Conservation (phyloP, 2,888 invertebrate species). For the Eupithecia subumbrata region DNA sequence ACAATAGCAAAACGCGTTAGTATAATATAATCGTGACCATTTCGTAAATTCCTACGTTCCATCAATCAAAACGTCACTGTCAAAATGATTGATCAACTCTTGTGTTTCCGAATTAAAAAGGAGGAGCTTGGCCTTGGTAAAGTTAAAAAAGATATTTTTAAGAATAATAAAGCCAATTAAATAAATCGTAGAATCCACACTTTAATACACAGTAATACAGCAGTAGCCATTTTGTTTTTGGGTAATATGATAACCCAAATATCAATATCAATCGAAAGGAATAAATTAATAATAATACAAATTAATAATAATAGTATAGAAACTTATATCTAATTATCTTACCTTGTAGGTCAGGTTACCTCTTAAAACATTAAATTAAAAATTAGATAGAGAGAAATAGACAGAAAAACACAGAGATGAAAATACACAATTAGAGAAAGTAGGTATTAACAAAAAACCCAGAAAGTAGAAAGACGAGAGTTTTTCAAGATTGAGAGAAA, state of each 20-base stretch:
- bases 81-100: conserved; percentile 27
- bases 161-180: background rate
- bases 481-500: background rate
- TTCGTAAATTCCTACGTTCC: background rate
- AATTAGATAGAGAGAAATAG: background rate
- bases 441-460: background rate
- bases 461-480: background rate
- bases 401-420: background rate
- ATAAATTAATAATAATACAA: background rate
- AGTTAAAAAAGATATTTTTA: background rate
- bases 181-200: background rate
- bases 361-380: background rate
- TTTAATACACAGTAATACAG: background rate
- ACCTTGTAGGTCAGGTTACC: conserved; percentile 3
- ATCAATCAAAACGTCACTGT: conserved; percentile 31
- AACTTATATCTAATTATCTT: background rate
- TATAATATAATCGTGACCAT: background rate
- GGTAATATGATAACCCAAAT: background rate
- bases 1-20: background rate
- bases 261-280: background rate
- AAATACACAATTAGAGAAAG: background rate
- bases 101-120: background rate
- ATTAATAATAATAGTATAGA: background rate
- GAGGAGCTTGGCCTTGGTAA: background rate
- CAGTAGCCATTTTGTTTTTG: background rate